phyloP scores from a whole-genome alignment of 2,888 invertebrate genomes.

The Carpatolechia fugitivella region DNA sequence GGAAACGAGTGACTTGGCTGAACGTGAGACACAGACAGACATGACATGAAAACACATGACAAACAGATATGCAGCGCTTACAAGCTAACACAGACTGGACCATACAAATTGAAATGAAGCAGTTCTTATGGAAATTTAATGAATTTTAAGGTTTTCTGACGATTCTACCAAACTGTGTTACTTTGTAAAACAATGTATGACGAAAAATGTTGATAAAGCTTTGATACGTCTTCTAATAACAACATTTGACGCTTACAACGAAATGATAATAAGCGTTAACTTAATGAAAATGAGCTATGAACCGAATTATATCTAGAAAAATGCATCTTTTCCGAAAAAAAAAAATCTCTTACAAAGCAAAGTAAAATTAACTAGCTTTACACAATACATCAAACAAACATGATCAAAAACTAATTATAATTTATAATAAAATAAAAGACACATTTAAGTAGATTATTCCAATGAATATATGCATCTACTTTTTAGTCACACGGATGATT shows the following conservation, averaged over 20 bases:
- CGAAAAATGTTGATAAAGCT: conserved; percentile 1
- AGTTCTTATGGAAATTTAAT: neutral
- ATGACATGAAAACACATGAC: conserved; percentile 47
- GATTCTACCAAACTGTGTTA: neutral
- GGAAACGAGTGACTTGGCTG: conserved; percentile 74
- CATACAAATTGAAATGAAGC: neutral
- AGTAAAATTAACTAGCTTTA: neutral
- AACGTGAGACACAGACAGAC: conserved; percentile 58
- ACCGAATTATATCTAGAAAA: conserved; percentile 3
- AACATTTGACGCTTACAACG: conserved; percentile 18
- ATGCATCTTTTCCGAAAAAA: neutral
- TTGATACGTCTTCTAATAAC: neutral
- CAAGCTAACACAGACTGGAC: conserved; percentile 13
- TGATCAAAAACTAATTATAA: too few species aligned
- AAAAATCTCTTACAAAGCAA: neutral
- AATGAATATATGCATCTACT: neutral
- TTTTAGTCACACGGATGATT: neutral
- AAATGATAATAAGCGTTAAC: conserved; percentile 13
- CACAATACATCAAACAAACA: neutral
- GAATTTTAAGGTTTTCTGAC: neutral
- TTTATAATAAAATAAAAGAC: neutral
- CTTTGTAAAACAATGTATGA: conserved; percentile 1
- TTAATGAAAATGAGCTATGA: conserved; percentile 7
- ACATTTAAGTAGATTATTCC: conserved; percentile 4
- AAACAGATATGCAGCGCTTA: conserved; percentile 17